Conservation (phyloP, 2,113 vertebrate species). For the cat (Felis catus) region F.catus_Fca126_mat1.0 CM031419.1:79619001-79619500, state of each 20-base stretch:
- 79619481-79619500: conserved; percentile 33
- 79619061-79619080: too few species aligned
- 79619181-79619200: not conserved
- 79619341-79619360: not conserved
- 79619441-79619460: conserved; percentile 44
- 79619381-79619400: not conserved
- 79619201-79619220: not conserved
- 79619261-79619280: not conserved
- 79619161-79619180: too few species aligned
- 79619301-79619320: not conserved
- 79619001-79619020: too few species aligned
- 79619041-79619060: too few species aligned
- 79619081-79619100: too few species aligned
- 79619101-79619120: too few species aligned
- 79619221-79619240: not conserved
- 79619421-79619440: not conserved
- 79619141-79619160: too few species aligned
- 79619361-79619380: not conserved
- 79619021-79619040: too few species aligned
- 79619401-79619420: not conserved
- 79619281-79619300: not conserved
- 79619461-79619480: not conserved
- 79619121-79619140: too few species aligned
- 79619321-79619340: not conserved
- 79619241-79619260: not conserved